Evolutionary conservation across 2,797 vertebrate genomes (phyloP), one percentile per base, ranked within the genome.

Genomic region (Propithecus deckenii): DNA sequence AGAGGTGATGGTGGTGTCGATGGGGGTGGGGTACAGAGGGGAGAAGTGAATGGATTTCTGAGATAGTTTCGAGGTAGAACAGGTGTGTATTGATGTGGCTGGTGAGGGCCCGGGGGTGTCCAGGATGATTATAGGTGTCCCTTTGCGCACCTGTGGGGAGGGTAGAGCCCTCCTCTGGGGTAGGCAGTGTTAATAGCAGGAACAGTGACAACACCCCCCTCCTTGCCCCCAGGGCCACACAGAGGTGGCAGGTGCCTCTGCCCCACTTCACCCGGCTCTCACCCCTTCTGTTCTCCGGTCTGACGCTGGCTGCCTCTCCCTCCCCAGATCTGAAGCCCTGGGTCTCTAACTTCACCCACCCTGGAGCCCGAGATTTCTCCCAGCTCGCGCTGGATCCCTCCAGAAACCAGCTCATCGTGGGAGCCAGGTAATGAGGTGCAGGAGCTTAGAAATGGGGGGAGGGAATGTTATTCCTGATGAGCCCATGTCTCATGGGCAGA

Each of bases 371-470:
- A 86, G 99, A 99, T 98, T 99, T 99, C 98, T 99, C 99, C 95
- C 99, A 99, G 98, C 99, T 99, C 92, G 99, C 99, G 95, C 99
- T 99, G 98, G 99, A 99, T 98, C 99, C 99, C 98, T 99, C 99
- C 95, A 99, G 99, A 98, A 99, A 99, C 98, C 99, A 99, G 98
- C 99, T 99, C 98, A 99, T 99, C 97, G 99, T 99, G 96, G 99
- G 99, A 98, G 99, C 99, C 98, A 99, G 99, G 99, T 99, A 99
- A 99, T 84, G 96, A 43, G 55, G 32, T 57, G 63, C 59, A 69
- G 76, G 79, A 55, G 55, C 55, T 81, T 50, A 71, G 78, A 32
- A 79, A 1, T 5, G 65, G 52, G 13, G n/a, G 50, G 69, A 61
- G 55, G 84, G n/a, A 52, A 25, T 41, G 28, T 23, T 43, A 23